Evolutionary conservation across 1,140 invertebrate species (phyloP).

Genomic region (Scaptomyza pallida): DNA sequence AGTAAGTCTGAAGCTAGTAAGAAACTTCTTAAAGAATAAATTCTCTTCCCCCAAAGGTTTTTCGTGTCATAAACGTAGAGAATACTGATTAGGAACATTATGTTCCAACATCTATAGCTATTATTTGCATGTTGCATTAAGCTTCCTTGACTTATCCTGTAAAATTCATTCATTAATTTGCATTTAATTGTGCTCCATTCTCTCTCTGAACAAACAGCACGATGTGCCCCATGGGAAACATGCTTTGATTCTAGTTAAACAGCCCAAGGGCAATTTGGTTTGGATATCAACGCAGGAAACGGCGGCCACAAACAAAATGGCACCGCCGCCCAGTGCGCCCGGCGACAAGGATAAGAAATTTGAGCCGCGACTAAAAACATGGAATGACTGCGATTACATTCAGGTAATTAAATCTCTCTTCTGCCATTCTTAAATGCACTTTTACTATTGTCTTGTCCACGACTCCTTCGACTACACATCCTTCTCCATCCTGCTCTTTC

Average conservation of each 20-base stretch:
- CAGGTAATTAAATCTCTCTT: conserved; percentile 85
- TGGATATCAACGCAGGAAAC: conserved; percentile 89
- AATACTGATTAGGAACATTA: background rate
- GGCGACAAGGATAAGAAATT: conserved; percentile 84
- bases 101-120: background rate
- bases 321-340: conserved; percentile 57
- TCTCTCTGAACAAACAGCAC: conserved; percentile 85
- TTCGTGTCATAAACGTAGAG: too few species aligned
- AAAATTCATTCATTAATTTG: conserved; percentile 67
- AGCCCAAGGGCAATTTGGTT: conserved; percentile 92
- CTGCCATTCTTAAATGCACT: conserved; percentile 64
- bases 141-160: conserved; percentile 11
- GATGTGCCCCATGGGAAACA: conserved; percentile 92
- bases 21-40: too few species aligned
- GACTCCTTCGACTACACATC: conserved; percentile 5
- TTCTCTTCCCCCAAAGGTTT: too few species aligned
- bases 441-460: conserved; percentile 19
- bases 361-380: conserved; percentile 86
- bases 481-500: conserved; percentile 19
- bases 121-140: background rate
- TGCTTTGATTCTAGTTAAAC: conserved; percentile 92
- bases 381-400: conserved; percentile 94
- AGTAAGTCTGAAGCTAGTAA: too few species aligned
- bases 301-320: conserved; percentile 77
- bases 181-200: conserved; percentile 65